phyloP scores from a whole-genome alignment of 1,140 invertebrate species.

The Drosophila asahinai region DNA sequence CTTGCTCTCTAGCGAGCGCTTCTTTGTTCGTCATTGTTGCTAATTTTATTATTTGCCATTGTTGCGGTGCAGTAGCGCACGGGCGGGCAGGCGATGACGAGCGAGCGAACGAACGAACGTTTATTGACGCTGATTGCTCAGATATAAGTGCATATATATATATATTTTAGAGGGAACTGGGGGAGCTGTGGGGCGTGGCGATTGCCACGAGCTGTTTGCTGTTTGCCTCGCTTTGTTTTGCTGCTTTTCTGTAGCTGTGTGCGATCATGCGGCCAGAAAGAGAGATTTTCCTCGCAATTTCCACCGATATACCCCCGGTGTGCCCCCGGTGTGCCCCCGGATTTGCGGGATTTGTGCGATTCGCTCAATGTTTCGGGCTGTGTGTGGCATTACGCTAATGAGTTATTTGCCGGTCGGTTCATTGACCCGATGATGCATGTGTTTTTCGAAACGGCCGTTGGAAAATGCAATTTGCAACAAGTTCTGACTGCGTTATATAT shows the following conservation, averaged over 20 bases:
- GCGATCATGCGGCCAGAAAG: constrained; percentile 41
- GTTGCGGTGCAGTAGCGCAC: constrained; percentile 17
- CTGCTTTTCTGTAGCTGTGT: constrained; percentile 9
- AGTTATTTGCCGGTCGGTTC: constrained; percentile 44
- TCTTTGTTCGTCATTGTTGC: constrained; percentile 50
- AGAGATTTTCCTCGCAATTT: constrained; percentile 33
- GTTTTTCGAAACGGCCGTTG: constrained; percentile 34
- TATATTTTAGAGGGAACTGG: not conserved
- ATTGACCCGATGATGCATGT: constrained; percentile 25
- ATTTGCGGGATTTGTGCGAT: constrained; percentile 26
- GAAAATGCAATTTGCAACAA: constrained; percentile 38
- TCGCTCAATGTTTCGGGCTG: constrained; percentile 24
- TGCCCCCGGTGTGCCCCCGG: not conserved
- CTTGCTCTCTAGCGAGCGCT: constrained; percentile 12
- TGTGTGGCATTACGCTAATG: constrained; percentile 44
- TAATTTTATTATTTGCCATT: constrained; percentile 52
- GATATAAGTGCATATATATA: constrained; percentile 36
- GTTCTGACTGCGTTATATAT: constrained; percentile 25
- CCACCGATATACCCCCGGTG: constrained; percentile 17
- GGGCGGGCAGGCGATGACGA: constrained; percentile 17
- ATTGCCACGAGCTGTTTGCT: constrained; percentile 52
- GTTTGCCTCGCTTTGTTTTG: constrained; percentile 37
- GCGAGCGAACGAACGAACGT: constrained; percentile 12
- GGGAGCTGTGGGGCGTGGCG: not conserved
- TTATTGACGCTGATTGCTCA: constrained; percentile 45